Conservation (phyloP, 1,140 invertebrate genomes). For the Brachionus paranguensis region DNA sequence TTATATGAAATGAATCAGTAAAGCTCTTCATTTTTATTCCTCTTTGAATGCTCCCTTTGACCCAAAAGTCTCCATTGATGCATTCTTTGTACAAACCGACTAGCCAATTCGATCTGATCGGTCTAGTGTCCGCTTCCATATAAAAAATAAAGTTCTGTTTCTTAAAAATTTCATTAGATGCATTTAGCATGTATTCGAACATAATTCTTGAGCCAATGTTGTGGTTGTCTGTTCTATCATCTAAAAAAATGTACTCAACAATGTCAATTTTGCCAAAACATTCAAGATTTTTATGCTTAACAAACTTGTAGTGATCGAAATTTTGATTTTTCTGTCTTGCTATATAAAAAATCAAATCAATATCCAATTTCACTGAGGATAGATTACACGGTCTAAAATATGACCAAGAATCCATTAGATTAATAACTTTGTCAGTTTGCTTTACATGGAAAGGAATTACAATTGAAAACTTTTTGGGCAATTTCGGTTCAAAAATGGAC, state of each 20-base stretch:
- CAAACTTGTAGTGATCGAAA: not conserved
- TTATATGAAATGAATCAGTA: not conserved
- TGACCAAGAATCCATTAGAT: not conserved
- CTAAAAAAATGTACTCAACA: not conserved
- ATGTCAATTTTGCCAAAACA: not conserved
- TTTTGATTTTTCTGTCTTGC: not conserved
- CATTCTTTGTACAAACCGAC: not conserved
- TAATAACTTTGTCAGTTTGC: not conserved
- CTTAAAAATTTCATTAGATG: not conserved
- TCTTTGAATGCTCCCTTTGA: not conserved
- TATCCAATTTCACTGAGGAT: not conserved
- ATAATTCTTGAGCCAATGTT: not conserved
- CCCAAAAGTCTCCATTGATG: not conserved
- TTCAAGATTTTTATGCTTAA: not conserved
- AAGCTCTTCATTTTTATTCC: not conserved
- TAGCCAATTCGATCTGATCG: not conserved
- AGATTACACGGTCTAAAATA: not conserved
- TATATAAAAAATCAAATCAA: not conserved
- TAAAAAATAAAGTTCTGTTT: not conserved
- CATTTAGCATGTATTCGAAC: not conserved
- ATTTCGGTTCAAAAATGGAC: not conserved
- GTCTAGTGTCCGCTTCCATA: constrained; percentile 12
- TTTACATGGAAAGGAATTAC: constrained; percentile 11
- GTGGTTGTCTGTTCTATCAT: not conserved
- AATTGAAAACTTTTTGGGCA: not conserved